Base-by-base conservation (phyloP, 2,797 vertebrate genomes). In the Chloroceryle inda region DNA sequence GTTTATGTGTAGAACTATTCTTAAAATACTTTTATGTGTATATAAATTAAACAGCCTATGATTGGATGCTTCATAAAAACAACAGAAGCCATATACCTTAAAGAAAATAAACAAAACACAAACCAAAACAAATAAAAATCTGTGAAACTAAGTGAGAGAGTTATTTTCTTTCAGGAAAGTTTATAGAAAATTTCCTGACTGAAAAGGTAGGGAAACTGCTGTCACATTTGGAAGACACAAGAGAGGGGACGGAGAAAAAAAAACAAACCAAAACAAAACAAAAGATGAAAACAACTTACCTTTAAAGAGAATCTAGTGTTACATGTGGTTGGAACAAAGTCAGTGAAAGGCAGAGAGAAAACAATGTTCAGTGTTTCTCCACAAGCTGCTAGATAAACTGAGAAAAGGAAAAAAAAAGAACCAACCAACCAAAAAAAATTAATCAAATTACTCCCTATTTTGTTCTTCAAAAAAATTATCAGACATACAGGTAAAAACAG, bases 301-400 rank as follows among this genome's bases (percentile, higher is more conserved):
- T 96, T 99, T 95, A 99, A 97, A 96, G 98, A 99, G 97, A 99
- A 99, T 97, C 98, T 98, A 64, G 99, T 99, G 94, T 98, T 99
- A 97, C 99, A 99, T 13, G 98, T 99, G 85, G 98, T 98, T 72
- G 99, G 99, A 97, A 99, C 99, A 97, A 99, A 99, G 95, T 99
- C 99, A 81, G 98, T 99, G 98, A 99, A 99, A 94, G 99, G 99
- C 97, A 99, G 97, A 88, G 98, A 99, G 98, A 99, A 99, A 97
- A 99, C 99, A 94, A 99, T 99, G 97, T 98, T 99, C 96, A 99
- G 94, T 26, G 99, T 99, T 98, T 99, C 99, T 64, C 99, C 99
- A 85, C 99, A 99, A 89, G 99, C 99, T 97, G 99, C 99, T 77
- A 99, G 98, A 98, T 99, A 99, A 93, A 99, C 99, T 99, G 97